Evolutionary conservation across 1,140 invertebrate genomes (phyloP), one percentile per base, ranked within the genome.

Genomic region (Ips typographus): DNA sequence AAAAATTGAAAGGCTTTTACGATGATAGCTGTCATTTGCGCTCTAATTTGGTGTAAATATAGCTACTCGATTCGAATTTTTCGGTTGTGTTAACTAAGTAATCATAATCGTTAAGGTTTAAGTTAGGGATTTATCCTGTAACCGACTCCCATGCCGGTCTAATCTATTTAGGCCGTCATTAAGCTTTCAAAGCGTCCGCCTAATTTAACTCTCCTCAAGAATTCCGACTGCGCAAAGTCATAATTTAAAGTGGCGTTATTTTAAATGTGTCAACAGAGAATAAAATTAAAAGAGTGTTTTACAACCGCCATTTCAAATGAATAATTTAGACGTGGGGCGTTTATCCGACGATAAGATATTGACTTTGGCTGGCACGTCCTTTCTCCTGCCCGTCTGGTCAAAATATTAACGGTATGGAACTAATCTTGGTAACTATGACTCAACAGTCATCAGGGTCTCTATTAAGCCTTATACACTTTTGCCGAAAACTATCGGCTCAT

Each of bases 131-230:
- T 6, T 22, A 3, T 49, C 22, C 44, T 49, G 22, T 22, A 22
- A 22, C 22, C 22, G 22, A 22, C 22, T 22, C 22, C 22, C 22
- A 22, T 22, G 22, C 22, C 22, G 22, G 22, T 22, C 22, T 22
- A 22, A 47, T 61, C 59, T 61, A 61, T 61, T 61, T 61, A 61
- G 40, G 59, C 40, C 4, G 41, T 61, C 59, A 44, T 61, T 61
- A 61, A 61, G 59, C 59, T 61, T 61, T 61, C 59, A 61, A 40
- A 44, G 43, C 59, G 8, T 43, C 47, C 59, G 59, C 59, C 42
- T 38, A 61, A 61, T 61, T 61, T 61, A 61, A 61, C 41, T 61
- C 59, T 61, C 41, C 42, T 61, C 59, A 47, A 61, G 59, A 47
- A 61, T 47, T 56, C 22, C 43, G 59, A 36, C 39, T 61, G 59